phyloP scores from a whole-genome alignment of 2,797 vertebrate genomes.

The Amazona ochrocephala region DNA sequence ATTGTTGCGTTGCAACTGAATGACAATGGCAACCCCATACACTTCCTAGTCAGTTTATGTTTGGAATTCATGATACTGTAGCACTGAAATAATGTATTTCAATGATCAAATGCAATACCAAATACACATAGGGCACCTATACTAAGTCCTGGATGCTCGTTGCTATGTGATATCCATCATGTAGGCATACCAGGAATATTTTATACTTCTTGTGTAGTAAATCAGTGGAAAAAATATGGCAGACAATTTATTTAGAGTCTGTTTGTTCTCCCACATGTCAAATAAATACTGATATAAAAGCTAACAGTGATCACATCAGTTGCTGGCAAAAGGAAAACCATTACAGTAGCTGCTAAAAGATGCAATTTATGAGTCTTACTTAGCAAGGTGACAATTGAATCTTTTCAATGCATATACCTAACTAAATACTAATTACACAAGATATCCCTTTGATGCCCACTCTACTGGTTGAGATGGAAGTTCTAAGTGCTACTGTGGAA shows the following conservation, averaged over 20 bases:
- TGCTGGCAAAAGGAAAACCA: background rate
- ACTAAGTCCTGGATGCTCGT: background rate
- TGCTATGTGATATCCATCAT: background rate
- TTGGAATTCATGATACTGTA: background rate
- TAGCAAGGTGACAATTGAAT: background rate
- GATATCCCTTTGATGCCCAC: background rate
- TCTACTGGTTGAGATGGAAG: background rate
- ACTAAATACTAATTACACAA: background rate
- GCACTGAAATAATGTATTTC: background rate
- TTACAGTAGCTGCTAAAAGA: background rate
- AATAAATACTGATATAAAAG: background rate
- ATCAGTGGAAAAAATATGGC: background rate
- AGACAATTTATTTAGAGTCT: background rate
- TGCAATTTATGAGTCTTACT: background rate
- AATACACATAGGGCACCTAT: accelerated
- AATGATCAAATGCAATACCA: accelerated
- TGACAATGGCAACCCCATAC: background rate
- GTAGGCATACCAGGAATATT: background rate
- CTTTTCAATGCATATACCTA: background rate
- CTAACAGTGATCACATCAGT: background rate
- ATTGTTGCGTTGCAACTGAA: background rate
- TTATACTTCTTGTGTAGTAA: background rate
- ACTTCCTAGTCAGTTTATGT: background rate
- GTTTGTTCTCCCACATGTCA: background rate
- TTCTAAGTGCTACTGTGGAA: background rate